Percentiles rank a stretch among this genome's conserved stretches.
Evolutionary conservation across 2,113 vertebrate genomes (phyloP).

Genomic region (Zosterops japonicus): DNA sequence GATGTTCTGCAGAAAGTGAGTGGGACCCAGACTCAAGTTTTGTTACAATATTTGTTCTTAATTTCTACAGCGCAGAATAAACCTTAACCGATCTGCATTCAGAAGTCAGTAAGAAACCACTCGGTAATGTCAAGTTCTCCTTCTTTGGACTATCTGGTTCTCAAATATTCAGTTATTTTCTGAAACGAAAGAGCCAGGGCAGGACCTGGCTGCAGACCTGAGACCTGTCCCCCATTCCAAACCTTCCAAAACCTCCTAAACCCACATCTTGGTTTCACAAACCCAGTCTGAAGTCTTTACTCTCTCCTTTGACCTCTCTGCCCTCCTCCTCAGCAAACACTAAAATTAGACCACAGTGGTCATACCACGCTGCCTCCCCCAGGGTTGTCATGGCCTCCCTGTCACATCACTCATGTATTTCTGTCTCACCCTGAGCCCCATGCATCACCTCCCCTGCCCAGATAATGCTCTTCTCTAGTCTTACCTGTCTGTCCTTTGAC

Average conservation of each 20-base stretch:
- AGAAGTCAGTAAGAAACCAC: not conserved
- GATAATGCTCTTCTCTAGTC: not conserved
- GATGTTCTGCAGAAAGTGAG: not conserved
- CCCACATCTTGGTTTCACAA: not conserved
- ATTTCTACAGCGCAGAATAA: not conserved
- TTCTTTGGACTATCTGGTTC: not conserved
- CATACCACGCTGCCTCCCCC: not conserved
- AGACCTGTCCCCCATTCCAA: not conserved
- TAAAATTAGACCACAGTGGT: slow-evolving; percentile 26
- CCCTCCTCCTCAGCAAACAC: slow-evolving; percentile 9
- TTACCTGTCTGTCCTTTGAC: not conserved
- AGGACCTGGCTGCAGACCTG: not conserved
- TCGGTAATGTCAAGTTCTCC: not conserved
- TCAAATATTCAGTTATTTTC: not conserved
- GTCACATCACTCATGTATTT: not conserved
- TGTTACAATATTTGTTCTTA: not conserved
- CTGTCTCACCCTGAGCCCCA: not conserved
- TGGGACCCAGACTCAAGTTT: not conserved
- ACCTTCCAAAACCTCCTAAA: not conserved
- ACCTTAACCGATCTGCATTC: not conserved
- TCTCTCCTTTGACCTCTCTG: slow-evolving; percentile 15
- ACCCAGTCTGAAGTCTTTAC: not conserved
- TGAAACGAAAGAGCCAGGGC: not conserved
- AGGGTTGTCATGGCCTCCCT: not conserved
- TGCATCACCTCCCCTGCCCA: not conserved